Evolutionary conservation across 2,113 vertebrate genomes (phyloP).

Genomic region (Vulpes vulpes): DNA sequence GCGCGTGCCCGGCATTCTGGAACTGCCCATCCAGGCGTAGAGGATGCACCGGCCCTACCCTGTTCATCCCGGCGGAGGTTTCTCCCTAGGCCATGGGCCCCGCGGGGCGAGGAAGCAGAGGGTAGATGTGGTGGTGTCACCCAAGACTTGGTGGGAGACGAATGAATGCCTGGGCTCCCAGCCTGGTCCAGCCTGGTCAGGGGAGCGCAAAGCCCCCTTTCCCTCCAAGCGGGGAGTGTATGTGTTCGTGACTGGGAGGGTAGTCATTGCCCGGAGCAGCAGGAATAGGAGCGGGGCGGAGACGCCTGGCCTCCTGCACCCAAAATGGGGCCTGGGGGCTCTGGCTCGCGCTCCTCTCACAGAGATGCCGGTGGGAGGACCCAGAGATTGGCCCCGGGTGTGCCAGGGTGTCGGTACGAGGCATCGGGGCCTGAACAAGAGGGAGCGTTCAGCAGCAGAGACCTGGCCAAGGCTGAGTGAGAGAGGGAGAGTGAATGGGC

Average conservation of each 20-base stretch:
- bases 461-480: slow-evolving; percentile 57
- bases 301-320: neutral
- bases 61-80: neutral
- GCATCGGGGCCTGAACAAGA: slow-evolving; percentile 26
- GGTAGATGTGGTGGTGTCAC: neutral
- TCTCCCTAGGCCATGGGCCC: neutral
- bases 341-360: neutral
- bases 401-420: slow-evolving; percentile 35
- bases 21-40: neutral
- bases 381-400: slow-evolving; percentile 53
- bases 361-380: slow-evolving; percentile 28
- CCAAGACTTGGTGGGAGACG: neutral
- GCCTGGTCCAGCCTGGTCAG: neutral
- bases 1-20: neutral
- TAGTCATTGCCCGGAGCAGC: neutral
- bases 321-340: neutral
- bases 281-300: neutral
- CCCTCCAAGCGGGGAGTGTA: neutral
- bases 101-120: neutral
- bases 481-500: slow-evolving; percentile 51
- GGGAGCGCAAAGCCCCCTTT: neutral
- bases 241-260: neutral
- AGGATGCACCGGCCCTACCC: neutral
- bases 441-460: slow-evolving; percentile 52
- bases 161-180: slow-evolving; percentile 11